Conservation (phyloP, 2,888 invertebrate genomes). For the Hypena proboscidalis region DNA sequence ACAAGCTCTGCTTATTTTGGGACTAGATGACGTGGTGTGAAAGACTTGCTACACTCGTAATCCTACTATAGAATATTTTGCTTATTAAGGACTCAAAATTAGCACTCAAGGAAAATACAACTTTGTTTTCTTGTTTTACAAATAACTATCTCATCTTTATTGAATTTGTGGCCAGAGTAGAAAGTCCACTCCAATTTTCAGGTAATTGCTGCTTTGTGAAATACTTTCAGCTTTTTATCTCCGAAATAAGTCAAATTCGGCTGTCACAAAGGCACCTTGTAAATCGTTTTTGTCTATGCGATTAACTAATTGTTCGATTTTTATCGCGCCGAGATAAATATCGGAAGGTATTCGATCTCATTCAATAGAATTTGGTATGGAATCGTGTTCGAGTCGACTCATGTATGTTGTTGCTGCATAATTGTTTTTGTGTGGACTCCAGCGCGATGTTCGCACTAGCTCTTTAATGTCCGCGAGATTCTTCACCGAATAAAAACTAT, state of each 20-base stretch:
- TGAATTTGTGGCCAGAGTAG: too few species aligned
- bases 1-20: too few species aligned
- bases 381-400: conserved; percentile 35
- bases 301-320: conserved; percentile 60
- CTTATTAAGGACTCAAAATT: too few species aligned
- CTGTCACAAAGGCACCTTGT: conserved; percentile 21
- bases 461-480: conserved; percentile 72
- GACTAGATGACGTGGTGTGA: too few species aligned
- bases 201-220: too few species aligned
- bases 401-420: conserved; percentile 41
- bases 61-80: too few species aligned
- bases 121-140: too few species aligned
- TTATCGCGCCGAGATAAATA: conserved; percentile 59
- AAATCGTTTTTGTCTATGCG: conserved; percentile 51
- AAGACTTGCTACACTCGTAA: too few species aligned
- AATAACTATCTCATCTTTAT: too few species aligned
- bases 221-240: too few species aligned
- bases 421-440: conserved; percentile 74
- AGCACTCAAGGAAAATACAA: too few species aligned
- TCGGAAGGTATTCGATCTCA: conserved; percentile 54
- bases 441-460: conserved; percentile 69
- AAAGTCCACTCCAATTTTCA: too few species aligned
- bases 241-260: not conserved
- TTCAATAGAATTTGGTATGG: conserved; percentile 37
- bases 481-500: conserved; percentile 63